Conservation (phyloP, 2,888 invertebrate genomes). For the Synergus umbraculus region DNA sequence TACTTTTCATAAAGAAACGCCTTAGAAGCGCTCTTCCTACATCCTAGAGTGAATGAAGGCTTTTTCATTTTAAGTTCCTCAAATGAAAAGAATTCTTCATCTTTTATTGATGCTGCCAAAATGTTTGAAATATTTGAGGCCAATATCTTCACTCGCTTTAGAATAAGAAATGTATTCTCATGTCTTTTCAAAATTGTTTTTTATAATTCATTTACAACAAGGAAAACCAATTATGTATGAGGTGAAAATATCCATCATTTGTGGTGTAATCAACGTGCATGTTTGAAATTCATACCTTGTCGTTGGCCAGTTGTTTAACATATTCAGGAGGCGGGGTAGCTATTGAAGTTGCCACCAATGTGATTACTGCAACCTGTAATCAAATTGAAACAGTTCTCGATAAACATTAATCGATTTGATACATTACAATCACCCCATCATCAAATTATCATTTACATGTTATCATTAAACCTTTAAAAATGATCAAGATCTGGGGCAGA, state of each 20-base stretch:
- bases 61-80: background rate
- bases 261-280: background rate
- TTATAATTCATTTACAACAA: background rate
- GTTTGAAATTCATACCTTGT: constrained; percentile 72
- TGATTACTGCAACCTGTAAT: constrained; percentile 73
- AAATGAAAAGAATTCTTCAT: background rate
- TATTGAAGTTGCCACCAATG: constrained; percentile 68
- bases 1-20: constrained; percentile 29
- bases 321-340: constrained; percentile 76
- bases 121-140: background rate
- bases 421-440: background rate
- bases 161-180: background rate
- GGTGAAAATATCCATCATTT: constrained; percentile 29
- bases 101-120: background rate
- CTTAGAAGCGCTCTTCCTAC: background rate
- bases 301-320: constrained; percentile 73
- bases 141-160: background rate
- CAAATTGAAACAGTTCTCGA: constrained; percentile 53
- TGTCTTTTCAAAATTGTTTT: background rate
- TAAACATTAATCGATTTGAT: constrained; percentile 29
- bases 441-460: background rate
- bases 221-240: constrained; percentile 7
- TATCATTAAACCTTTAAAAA: no score
- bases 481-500: no score
- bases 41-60: background rate